Conservation (phyloP, 2,113 vertebrate genomes). For the Mesoclemmys tuberculata region DNA sequence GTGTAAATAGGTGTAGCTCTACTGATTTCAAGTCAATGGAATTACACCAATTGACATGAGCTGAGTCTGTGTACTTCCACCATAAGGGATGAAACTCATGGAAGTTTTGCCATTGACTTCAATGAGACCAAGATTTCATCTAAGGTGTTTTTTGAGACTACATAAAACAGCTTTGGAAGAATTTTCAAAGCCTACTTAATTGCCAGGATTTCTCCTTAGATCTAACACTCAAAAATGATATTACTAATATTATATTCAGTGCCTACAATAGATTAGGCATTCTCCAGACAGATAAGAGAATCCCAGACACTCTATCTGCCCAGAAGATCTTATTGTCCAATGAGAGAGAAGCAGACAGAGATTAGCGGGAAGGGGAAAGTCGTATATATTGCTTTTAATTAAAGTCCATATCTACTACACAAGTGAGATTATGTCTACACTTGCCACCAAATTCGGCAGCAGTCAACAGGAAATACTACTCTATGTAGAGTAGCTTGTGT, state of each 20-base stretch:
- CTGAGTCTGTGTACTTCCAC: not conserved
- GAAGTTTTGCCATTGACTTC: not conserved
- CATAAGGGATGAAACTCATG: not conserved
- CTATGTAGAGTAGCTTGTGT: too few relatives aligned
- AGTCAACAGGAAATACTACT: too few relatives aligned
- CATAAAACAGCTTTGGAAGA: not conserved
- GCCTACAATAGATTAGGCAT: not conserved
- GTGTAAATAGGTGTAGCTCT: not conserved
- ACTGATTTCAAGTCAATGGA: slow-evolving; percentile 16
- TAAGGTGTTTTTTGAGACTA: not conserved
- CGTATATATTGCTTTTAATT: slow-evolving; percentile 43
- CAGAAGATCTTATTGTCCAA: slow-evolving; percentile 22
- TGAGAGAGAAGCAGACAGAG: slow-evolving; percentile 8
- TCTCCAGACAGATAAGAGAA: not conserved
- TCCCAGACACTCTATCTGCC: not conserved
- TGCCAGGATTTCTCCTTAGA: not conserved
- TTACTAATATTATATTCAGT: not conserved
- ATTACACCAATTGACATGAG: not conserved
- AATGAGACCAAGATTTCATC: not conserved
- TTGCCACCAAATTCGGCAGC: too few relatives aligned
- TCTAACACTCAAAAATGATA: not conserved
- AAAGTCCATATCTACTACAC: slow-evolving; percentile 36
- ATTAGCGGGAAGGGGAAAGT: not conserved
- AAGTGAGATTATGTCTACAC: not conserved
- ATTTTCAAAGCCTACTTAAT: not conserved